phyloP scores from a whole-genome alignment of 1,140 invertebrate genomes.

The Cotesia chilonis region DNA sequence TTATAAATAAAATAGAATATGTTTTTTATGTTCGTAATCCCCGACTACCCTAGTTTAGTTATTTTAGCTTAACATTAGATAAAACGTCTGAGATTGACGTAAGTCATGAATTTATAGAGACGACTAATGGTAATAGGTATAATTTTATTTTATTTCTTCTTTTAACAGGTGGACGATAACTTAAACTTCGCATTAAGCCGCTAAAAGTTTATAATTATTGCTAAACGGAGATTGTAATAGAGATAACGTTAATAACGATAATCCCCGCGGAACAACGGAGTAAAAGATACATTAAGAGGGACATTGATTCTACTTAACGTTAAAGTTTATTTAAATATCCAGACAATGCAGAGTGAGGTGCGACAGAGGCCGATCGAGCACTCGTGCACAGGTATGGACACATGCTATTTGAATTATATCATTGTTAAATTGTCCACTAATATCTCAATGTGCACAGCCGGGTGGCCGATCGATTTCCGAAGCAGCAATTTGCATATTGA shows the following conservation, averaged over 20 bases:
- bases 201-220: too few species aligned
- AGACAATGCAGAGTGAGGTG: conserved; percentile 31
- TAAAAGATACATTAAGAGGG: too few species aligned
- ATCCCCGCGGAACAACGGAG: not conserved
- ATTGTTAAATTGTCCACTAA: conserved; percentile 20
- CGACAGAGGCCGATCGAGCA: conserved; percentile 33
- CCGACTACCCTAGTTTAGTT: not conserved
- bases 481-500: conserved; percentile 13
- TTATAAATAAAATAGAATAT: too few species aligned
- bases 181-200: too few species aligned
- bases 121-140: not conserved
- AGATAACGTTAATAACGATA: not conserved
- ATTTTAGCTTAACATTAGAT: not conserved
- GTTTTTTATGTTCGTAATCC: too few species aligned
- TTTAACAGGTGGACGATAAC: conserved; percentile 33
- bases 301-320: too few species aligned
- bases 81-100: conserved; percentile 25
- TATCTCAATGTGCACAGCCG: conserved; percentile 14
- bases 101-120: conserved; percentile 9
- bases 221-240: not conserved
- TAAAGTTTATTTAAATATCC: too few species aligned
- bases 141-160: conserved; percentile 28
- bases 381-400: conserved; percentile 36
- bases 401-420: conserved; percentile 21
- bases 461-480: conserved; percentile 6